Percentiles rank a stretch among this genome's conserved stretches.
Conservation (phyloP, 2,113 vertebrate species). For the Gymnogyps californianus region DNA sequence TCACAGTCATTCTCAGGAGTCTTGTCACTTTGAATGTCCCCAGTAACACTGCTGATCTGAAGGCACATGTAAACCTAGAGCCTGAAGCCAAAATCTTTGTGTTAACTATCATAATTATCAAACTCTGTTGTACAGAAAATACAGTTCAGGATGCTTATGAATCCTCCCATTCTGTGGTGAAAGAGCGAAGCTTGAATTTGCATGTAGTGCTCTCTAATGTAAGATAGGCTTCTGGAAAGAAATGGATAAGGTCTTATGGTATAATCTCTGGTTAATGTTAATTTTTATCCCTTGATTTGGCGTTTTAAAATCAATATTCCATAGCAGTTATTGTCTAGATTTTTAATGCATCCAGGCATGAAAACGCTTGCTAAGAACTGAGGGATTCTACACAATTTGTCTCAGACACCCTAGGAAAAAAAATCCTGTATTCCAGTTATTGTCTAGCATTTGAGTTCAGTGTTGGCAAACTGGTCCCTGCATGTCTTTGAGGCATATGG, state of each 20-base stretch:
- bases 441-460: slow-evolving; percentile 45
- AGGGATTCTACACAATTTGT: not conserved
- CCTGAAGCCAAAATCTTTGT: not conserved
- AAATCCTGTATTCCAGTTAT: slow-evolving; percentile 5
- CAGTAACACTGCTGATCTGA: not conserved
- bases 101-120: not conserved
- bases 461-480: slow-evolving; percentile 59
- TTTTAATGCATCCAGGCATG: not conserved
- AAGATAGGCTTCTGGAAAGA: not conserved
- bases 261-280: not conserved
- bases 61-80: not conserved
- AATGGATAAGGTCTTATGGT: not conserved
- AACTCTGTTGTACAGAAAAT: not conserved
- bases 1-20: not conserved
- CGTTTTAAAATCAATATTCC: not conserved
- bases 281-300: slow-evolving; percentile 7
- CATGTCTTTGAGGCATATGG: slow-evolving; percentile 72
- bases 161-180: not conserved
- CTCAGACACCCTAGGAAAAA: slow-evolving; percentile 21
- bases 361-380: not conserved
- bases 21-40: not conserved
- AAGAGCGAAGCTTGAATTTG: not conserved
- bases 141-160: not conserved
- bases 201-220: not conserved
- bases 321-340: not conserved